Evolutionary conservation across 1,140 invertebrate genomes (phyloP).

Genomic region (Drosophila persimilis): DNA sequence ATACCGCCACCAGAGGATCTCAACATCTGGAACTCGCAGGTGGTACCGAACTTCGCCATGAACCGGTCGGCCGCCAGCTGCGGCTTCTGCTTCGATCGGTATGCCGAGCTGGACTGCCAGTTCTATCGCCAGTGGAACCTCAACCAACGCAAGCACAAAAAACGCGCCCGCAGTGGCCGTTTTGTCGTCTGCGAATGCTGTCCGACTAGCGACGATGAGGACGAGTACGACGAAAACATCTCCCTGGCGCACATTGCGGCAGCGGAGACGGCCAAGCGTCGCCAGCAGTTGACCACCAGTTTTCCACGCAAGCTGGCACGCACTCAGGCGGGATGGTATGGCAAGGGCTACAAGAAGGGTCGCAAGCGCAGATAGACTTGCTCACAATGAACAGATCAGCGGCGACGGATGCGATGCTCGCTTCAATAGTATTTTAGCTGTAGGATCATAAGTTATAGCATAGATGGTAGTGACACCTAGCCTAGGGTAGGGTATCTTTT

Average conservation of each 20-base stretch:
- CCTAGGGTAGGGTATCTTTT: conserved; percentile 13
- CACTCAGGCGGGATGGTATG: conserved; percentile 86
- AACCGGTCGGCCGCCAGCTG: conserved; percentile 83
- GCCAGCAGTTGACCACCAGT: conserved; percentile 79
- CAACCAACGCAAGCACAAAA: conserved; percentile 79
- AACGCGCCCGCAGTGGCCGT: conserved; percentile 83
- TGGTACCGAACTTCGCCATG: conserved; percentile 78
- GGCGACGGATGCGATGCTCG: conserved; percentile 17
- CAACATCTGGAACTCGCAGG: conserved; percentile 77
- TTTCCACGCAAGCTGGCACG: conserved; percentile 75
- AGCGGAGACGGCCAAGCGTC: conserved; percentile 71
- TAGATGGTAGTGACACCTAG: conserved; percentile 19
- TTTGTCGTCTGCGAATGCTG: conserved; percentile 85
- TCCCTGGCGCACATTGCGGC: conserved; percentile 78
- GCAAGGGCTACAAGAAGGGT: conserved; percentile 85
- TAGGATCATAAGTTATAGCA: conserved; percentile 43
- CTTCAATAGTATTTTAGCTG: conserved; percentile 45
- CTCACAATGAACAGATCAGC: background rate
- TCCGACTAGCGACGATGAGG: conserved; percentile 83
- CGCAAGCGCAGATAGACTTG: conserved; percentile 67
- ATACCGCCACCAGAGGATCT: conserved; percentile 84
- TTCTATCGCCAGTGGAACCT: conserved; percentile 84
- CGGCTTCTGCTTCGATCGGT: conserved; percentile 84
- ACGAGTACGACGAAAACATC: conserved; percentile 83
- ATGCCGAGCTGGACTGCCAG: conserved; percentile 84